Base-by-base conservation (phyloP, 2,797 vertebrate genomes). In the Eleutherodactylus coqui region DNA sequence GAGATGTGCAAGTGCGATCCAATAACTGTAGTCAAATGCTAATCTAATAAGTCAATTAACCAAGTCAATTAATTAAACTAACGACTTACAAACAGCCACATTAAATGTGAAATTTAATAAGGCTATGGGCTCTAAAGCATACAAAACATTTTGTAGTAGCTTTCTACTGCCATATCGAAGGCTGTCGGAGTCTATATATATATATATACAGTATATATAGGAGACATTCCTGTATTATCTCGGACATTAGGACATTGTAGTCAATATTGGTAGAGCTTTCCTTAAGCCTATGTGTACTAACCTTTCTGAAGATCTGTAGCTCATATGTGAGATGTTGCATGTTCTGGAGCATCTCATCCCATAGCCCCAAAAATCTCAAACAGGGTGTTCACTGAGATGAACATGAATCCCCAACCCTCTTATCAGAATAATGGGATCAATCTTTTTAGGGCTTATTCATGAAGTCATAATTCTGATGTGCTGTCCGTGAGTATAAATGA, bases 1-100 rank as follows among this genome's bases (percentile, higher is more conserved):
- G 32, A 53, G 19, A 53, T 19, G 10, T 36, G 29, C 47, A 53
- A 53, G 47, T 53, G 6, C 53, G 47, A 53, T 34, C 47, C 47
- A 76, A 36, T 24, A 19, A 76, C 34, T 36, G 21, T 4, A 53
- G 75, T 11, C 32, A 53, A 24, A 76, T 24, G n/a, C 0, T 8
- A 24, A 75, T 75, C 27, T 75, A 51, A 75, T 51, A 49, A 49
- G n/a, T 27, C 41, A 45, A 45, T n/a, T 64, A 64, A 64, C 14
- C 34, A 36, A 21, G 36, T 70, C 36, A 70, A 13, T 41, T 13
- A n/a, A 36, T 70, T 41, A 41, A 41, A n/a, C 36, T 36, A 70
- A 70, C 4, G 7, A 70, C 67, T 67, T n/a, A 2, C 11, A 34
- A 17, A 34, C 19, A 38, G 19, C 24, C 34, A 69, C 64, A 69